Evolutionary conservation across 2,888 invertebrate genomes (phyloP).

Genomic region (Calameuta idolon): DNA sequence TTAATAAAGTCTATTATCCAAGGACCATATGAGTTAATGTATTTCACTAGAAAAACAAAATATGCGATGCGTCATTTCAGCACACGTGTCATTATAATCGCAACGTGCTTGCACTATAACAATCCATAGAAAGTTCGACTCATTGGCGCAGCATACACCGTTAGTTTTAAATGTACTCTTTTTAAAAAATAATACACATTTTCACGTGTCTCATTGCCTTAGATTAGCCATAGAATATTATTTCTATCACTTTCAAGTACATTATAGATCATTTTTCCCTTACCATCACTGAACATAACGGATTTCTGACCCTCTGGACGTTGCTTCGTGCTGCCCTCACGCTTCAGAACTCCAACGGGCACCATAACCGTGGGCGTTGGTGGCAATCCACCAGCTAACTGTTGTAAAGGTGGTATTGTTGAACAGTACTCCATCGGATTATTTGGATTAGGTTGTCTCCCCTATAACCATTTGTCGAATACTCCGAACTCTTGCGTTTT

Average conservation of each 20-base stretch:
- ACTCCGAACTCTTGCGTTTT: conserved; percentile 57
- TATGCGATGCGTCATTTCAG: neutral
- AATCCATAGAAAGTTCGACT: neutral
- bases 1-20: neutral
- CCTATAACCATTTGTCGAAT: conserved; percentile 67
- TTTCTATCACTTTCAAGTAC: neutral
- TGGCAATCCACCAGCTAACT: conserved; percentile 71
- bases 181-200: neutral
- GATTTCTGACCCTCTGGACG: conserved; percentile 74
- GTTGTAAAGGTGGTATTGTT: conserved; percentile 82
- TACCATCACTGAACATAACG: conserved; percentile 90
- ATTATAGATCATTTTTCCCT: conserved; percentile 23
- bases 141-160: neutral
- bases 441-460: conserved; percentile 80
- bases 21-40: neutral
- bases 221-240: neutral
- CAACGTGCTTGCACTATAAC: neutral
- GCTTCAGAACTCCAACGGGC: conserved; percentile 84
- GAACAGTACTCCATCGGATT: conserved; percentile 91
- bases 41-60: neutral
- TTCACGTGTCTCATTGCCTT: neutral
- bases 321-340: conserved; percentile 71
- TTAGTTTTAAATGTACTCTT: neutral
- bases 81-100: neutral
- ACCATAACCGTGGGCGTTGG: conserved; percentile 83